phyloP scores from a whole-genome alignment of 2,113 vertebrate species.

The Pristiophorus japonicus region DNA sequence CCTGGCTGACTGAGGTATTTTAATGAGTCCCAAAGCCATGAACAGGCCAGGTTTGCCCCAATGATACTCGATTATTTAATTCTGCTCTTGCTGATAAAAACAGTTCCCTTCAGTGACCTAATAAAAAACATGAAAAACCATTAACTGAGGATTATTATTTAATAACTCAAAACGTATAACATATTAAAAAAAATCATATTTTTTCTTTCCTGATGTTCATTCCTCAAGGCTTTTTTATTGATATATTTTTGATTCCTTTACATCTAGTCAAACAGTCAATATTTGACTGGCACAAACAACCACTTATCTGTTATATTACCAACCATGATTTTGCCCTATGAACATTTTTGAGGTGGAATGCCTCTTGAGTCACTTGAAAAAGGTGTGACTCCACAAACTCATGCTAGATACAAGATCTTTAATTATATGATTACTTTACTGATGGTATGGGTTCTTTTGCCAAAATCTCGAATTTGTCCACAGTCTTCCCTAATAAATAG shows the following conservation, averaged over 20 bases:
- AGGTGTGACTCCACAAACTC: too few species aligned
- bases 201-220: not conserved
- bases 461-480: too few species aligned
- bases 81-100: not conserved
- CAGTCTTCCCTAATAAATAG: too few species aligned
- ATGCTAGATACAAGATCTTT: too few species aligned
- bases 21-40: not conserved
- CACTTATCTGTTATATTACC: too few species aligned
- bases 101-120: not conserved
- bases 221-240: not conserved
- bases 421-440: too few species aligned
- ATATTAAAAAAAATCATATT: not conserved
- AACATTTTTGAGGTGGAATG: too few species aligned
- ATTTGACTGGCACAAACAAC: not conserved
- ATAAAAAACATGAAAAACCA: not conserved
- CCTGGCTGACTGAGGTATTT: not conserved
- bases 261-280: not conserved
- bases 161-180: not conserved
- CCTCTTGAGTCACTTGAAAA: too few species aligned
- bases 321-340: too few species aligned
- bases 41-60: not conserved
- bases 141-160: not conserved
- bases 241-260: not conserved
- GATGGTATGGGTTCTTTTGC: too few species aligned
- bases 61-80: not conserved